phyloP scores from a whole-genome alignment of 2,113 vertebrate species.

The Ptilonorhynchus violaceus region DNA sequence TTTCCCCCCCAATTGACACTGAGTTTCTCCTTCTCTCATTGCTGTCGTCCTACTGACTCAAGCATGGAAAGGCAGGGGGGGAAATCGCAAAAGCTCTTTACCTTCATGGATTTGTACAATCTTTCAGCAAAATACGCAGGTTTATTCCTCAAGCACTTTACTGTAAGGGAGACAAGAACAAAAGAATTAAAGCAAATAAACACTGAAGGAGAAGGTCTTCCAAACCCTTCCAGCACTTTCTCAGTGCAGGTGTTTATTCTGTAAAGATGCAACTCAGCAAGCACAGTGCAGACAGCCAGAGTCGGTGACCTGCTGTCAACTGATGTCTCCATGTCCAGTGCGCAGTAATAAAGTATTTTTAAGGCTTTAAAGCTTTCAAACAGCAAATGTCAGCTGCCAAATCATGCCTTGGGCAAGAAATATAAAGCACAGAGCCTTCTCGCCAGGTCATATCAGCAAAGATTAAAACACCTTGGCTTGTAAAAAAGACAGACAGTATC shows the following conservation, averaged over 20 bases:
- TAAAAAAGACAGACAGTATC: background rate
- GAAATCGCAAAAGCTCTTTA: constrained; percentile 44
- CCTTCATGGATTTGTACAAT: constrained; percentile 97
- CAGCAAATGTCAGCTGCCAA: background rate
- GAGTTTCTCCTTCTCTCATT: background rate
- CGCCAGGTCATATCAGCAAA: background rate
- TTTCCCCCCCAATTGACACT: accelerated
- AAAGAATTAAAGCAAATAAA: background rate
- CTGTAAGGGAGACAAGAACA: constrained; percentile 69
- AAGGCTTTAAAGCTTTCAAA: background rate
- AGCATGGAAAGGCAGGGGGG: background rate
- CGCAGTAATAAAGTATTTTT: background rate
- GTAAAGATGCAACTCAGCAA: background rate
- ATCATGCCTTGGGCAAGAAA: background rate
- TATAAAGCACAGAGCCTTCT: background rate
- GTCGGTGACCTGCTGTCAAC: background rate
- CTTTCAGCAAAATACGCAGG: constrained; percentile 90
- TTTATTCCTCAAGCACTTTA: constrained; percentile 84
- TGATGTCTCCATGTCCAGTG: background rate
- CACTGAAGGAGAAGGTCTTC: background rate
- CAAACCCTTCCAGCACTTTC: background rate
- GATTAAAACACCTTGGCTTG: background rate
- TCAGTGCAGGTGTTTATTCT: background rate
- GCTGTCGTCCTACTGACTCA: background rate
- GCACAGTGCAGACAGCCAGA: background rate